Evolutionary conservation across 2,113 vertebrate genomes (phyloP), one percentile per base, ranked within the genome.

Genomic region (Cottus gobio): DNA sequence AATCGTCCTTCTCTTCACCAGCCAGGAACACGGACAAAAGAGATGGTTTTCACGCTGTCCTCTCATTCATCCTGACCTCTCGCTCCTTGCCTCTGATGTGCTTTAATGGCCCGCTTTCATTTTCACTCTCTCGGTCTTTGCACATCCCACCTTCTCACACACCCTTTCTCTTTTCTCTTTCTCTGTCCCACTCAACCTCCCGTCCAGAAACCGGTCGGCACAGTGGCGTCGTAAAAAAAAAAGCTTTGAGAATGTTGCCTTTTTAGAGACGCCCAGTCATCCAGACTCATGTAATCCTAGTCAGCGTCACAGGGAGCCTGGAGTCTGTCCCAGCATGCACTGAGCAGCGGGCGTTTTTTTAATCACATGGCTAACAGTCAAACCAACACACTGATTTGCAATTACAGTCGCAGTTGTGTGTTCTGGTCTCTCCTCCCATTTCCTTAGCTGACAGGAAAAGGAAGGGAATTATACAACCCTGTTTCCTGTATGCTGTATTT

Each of bases 361-460:
- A 75, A 77, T 81, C 77, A 87, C 81, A 75, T 48, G 61, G 39
- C 22, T 65, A 34, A 71, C 44, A 70, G 37, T 77, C 13, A 36
- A 8, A 31, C 34, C 24, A 75, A 78, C 52, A 66, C 42, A 62
- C 24, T 57, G 15, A 37, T 22, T 26, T 36, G 13, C 30, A 11
- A 30, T 69, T 6, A 26, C 28, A 11, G 24, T 15, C 39, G 1
- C 39, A 34, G 56, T 61, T 36, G 52, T 60, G 64, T 30, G 2
- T 22, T 28, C 9, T 52, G 26, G 28, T 56, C 37, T 84, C 69
- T 84, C 86, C 67, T 79, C 74, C 80, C 30, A 10, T 31, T 87
- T 87, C 71, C 80, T 82, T 26, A 5, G 63, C 82, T 31, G 66
- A 77, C 85, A 90, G 91, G 91, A 92, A 92, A 82, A 89, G 89